Percentiles rank a stretch among this genome's conserved stretches.
These are phyloP conservation scores for Heteromormyrus szaboi DNA, from an alignment of 2,797 vertebrate species.

Conservation along the genomic window DNA sequence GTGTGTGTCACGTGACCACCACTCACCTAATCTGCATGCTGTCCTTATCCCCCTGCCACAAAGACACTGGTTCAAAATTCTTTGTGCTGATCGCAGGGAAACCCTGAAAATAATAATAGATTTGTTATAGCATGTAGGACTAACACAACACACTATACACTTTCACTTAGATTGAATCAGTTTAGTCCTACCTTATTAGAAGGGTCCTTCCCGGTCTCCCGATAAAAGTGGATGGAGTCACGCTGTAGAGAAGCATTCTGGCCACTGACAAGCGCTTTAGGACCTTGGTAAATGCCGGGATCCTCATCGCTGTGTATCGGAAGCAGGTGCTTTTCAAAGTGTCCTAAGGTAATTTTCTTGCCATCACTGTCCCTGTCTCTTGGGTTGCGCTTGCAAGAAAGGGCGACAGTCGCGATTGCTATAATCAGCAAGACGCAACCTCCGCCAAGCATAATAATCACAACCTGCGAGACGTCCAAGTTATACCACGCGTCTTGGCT, in stretches of 20 bases:
- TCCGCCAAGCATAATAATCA: slow-evolving; percentile 54
- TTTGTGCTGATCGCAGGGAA: slow-evolving; percentile 54
- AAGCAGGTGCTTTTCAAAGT: slow-evolving; percentile 49
- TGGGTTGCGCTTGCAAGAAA: slow-evolving; percentile 50
- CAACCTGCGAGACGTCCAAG: slow-evolving; percentile 49
- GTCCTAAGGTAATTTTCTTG: slow-evolving; percentile 38
- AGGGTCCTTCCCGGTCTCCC: slow-evolving; percentile 50
- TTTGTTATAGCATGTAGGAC: neutral
- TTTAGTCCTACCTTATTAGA: slow-evolving; percentile 59
- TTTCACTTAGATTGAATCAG: neutral
- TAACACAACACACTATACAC: neutral
- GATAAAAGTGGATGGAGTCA: slow-evolving; percentile 42
- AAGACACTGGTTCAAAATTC: slow-evolving; percentile 51
- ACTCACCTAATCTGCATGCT: slow-evolving; percentile 65
- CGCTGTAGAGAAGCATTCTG: slow-evolving; percentile 45
- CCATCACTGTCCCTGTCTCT: slow-evolving; percentile 41
- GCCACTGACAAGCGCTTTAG: slow-evolving; percentile 46
- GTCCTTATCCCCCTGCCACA: slow-evolving; percentile 61
- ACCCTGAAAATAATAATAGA: slow-evolving; percentile 50
- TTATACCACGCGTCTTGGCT: slow-evolving; percentile 27
- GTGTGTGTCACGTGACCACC: neutral
- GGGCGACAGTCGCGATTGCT: slow-evolving; percentile 52
- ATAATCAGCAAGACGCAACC: slow-evolving; percentile 57
- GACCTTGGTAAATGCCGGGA: slow-evolving; percentile 51
- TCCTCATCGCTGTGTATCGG: slow-evolving; percentile 41